Conservation (phyloP, 2,888 invertebrate genomes). For the Herminia tarsipennalis region DNA sequence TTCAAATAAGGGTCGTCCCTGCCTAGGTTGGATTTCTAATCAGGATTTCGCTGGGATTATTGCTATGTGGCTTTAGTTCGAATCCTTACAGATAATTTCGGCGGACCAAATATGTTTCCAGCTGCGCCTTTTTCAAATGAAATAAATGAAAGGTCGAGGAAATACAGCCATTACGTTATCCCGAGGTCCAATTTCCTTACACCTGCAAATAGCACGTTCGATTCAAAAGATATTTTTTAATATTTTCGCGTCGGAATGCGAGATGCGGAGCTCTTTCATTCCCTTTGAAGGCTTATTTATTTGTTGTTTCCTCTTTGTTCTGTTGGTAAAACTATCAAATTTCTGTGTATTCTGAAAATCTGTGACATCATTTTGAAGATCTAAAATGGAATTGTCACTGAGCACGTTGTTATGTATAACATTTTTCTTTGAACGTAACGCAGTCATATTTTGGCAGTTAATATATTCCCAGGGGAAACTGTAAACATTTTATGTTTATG, state of each 20-base stretch:
- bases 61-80: conserved; percentile 44
- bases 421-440: too few species aligned
- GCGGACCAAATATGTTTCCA: conserved; percentile 38
- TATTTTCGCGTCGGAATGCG: conserved; percentile 39
- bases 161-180: conserved; percentile 44
- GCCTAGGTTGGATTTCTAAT: conserved; percentile 49
- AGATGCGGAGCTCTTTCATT: conserved; percentile 39
- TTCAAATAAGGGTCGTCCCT: conserved; percentile 42
- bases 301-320: conserved; percentile 38
- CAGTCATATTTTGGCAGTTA: too few species aligned
- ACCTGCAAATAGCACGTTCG: conserved; percentile 37
- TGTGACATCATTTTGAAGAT: conserved; percentile 18
- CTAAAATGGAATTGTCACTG: conserved; percentile 31
- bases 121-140: conserved; percentile 44
- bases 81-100: conserved; percentile 43
- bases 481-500: too few species aligned
- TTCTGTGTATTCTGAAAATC: conserved; percentile 14
- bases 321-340: conserved; percentile 41
- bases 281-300: conserved; percentile 45
- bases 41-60: conserved; percentile 49
- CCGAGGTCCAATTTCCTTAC: conserved; percentile 45
- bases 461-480: too few species aligned
- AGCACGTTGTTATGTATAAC: too few species aligned
- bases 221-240: conserved; percentile 48
- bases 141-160: conserved; percentile 50